These are phyloP conservation scores for Microtus pennsylvanicus DNA, from an alignment of 2,113 vertebrate genomes.

Conservation along the genomic window DNA sequence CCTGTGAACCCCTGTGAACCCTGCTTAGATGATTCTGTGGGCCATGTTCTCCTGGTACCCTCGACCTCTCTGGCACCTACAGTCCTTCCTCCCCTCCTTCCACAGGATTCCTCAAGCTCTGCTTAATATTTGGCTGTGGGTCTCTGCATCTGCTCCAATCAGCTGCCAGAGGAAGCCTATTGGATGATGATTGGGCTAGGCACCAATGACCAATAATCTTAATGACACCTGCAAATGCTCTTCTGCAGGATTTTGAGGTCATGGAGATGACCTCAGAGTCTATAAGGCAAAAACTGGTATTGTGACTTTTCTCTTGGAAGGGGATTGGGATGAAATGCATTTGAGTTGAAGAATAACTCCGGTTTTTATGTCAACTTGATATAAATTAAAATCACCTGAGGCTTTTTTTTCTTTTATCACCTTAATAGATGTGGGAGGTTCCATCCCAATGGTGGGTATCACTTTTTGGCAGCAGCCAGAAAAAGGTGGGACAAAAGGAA, in stretches of 20 bases:
- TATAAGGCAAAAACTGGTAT: not conserved
- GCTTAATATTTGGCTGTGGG: too few species aligned
- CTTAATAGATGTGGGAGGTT: not conserved
- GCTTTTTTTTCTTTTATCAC: not conserved
- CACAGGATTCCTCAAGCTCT: too few species aligned
- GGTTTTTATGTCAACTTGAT: not conserved
- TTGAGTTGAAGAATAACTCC: not conserved
- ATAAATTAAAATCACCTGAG: not conserved
- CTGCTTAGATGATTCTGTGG: too few species aligned
- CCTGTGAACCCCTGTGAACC: too few species aligned
- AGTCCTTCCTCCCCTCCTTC: too few species aligned
- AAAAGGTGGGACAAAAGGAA: not conserved
- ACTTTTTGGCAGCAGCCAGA: not conserved
- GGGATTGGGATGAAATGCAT: not conserved
- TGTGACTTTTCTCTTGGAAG: not conserved
- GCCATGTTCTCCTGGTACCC: too few species aligned
- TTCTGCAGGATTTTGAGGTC: not conserved
- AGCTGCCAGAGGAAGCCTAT: too few species aligned
- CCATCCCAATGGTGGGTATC: not conserved
- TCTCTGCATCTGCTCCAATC: too few species aligned
- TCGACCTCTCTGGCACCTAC: too few species aligned
- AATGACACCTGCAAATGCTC: not conserved
- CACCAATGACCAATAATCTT: not conserved
- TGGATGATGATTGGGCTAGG: too few species aligned
- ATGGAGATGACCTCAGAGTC: not conserved